These are phyloP conservation scores for Genyomyrus donnyi DNA, from an alignment of 2,113 vertebrate genomes.

Conservation along the genomic window DNA sequence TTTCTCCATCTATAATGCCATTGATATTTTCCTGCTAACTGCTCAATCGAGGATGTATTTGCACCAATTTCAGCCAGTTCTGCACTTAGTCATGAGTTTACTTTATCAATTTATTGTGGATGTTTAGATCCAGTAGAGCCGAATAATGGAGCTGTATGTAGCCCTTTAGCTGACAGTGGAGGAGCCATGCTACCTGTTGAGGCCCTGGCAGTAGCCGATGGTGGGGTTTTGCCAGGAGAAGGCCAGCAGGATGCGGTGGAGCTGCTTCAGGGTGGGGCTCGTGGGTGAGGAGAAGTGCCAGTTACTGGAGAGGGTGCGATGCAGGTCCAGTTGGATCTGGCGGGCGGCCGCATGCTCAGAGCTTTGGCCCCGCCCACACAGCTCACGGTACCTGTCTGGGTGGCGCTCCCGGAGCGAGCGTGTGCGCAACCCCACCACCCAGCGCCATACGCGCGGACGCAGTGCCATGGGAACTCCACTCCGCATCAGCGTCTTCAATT, in stretches of 20 bases:
- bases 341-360: constrained; percentile 69
- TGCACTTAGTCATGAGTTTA: background rate
- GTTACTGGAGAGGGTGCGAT: constrained; percentile 85
- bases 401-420: constrained; percentile 42
- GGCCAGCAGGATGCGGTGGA: constrained; percentile 76
- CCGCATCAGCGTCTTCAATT: constrained; percentile 77
- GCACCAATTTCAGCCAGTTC: background rate
- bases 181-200: constrained; percentile 72
- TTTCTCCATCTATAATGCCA: background rate
- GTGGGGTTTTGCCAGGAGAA: constrained; percentile 89
- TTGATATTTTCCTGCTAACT: background rate
- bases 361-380: constrained; percentile 62
- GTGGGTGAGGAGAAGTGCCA: constrained; percentile 76
- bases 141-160: constrained; percentile 14
- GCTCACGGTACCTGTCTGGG: constrained; percentile 62
- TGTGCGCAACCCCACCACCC: constrained; percentile 63
- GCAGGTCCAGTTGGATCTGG: constrained; percentile 90
- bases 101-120: background rate
- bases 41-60: background rate
- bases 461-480: constrained; percentile 72
- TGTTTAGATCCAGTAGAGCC: background rate
- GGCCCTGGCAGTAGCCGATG: constrained; percentile 90
- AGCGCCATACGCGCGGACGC: constrained; percentile 73
- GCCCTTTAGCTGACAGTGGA: background rate
- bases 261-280: constrained; percentile 71